Conservation (phyloP, 2,888 invertebrate genomes). For the Nephrocerus scutellatus region DNA sequence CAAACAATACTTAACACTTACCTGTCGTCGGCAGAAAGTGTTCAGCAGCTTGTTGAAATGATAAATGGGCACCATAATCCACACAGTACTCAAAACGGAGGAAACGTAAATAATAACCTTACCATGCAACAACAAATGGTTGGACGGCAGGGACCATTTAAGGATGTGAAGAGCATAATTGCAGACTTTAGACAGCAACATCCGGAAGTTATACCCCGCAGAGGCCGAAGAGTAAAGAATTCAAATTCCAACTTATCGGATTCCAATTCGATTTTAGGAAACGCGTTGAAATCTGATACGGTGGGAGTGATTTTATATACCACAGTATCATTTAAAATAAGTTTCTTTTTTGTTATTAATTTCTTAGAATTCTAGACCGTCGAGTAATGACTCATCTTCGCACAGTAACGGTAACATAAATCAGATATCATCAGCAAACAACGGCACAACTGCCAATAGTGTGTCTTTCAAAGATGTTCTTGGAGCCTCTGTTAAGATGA, state of each 20-base stretch:
- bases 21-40: conserved; percentile 25
- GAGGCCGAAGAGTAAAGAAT: conserved; percentile 60
- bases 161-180: conserved; percentile 75
- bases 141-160: conserved; percentile 69
- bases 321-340: conserved; percentile 20
- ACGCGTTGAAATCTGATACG: conserved; percentile 26
- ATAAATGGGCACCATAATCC: conserved; percentile 26
- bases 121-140: conserved; percentile 28
- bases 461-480: conserved; percentile 64
- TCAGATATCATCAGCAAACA: conserved; percentile 8
- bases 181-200: conserved; percentile 72
- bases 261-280: conserved; percentile 25
- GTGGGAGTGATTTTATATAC: conserved; percentile 18
- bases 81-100: conserved; percentile 18
- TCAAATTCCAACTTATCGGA: conserved; percentile 25
- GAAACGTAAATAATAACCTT: conserved; percentile 36
- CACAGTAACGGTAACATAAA: conserved; percentile 46
- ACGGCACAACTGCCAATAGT: conserved; percentile 41
- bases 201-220: conserved; percentile 64
- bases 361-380: conserved; percentile 41
- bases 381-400: conserved; percentile 50
- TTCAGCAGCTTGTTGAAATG: conserved; percentile 26
- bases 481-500: conserved; percentile 66
- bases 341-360: conserved; percentile 15
- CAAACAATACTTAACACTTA: conserved; percentile 26